Evolutionary conservation across 92 coral and sea anemone species (phyloP), one percentile per base, ranked within the genome.

Genomic region (Anthopleura xanthogrammica): DNA sequence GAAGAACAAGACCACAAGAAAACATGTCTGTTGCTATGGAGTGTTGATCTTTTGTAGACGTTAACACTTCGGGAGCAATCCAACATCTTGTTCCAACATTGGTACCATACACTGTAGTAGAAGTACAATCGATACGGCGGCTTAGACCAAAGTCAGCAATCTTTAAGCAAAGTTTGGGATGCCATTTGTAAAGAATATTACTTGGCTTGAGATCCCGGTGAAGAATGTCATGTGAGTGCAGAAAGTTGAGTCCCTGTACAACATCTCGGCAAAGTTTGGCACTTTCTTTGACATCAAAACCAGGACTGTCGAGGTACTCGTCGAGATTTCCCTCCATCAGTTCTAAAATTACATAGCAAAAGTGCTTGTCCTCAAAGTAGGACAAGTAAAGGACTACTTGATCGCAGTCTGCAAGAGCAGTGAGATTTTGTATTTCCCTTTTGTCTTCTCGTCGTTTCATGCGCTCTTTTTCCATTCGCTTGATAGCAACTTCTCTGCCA

Each of bases 161-260:
- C n/a, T 77, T 77, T 3, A 77, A 54, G 48, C 81, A 55, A 7
- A 52, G 19, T 11, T 54, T 42, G n/a, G 60, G 81, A 77, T 42
- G 50, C 5, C n/a, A 5, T 20, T 23, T 48, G 58, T 81, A 86
- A 22, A 86, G 75, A 39, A 86, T 62, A 42, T 86, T 86, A 11
- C 20, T 40, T 12, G 89, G 89, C 72, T 86, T 86, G 16, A 86
- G 60, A 77, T 86, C 89, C 2, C 89, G 83, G 50, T 86, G 89
- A 50, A 86, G 20, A 62, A 86, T 64, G 14, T 76, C 29, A 2
- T 86, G 76, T 0, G 4, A 3, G 5, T 86, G 89, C 12, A 86
- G 82, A 20, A 55, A 81, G 0, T 66, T 22, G 0, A 86, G 48
- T 10, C 89, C 89, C 12, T 1, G 36, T 29, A 86, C 42, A 56